Base-by-base conservation (phyloP, 2,113 vertebrate genomes). In the Etheostoma spectabile region DNA sequence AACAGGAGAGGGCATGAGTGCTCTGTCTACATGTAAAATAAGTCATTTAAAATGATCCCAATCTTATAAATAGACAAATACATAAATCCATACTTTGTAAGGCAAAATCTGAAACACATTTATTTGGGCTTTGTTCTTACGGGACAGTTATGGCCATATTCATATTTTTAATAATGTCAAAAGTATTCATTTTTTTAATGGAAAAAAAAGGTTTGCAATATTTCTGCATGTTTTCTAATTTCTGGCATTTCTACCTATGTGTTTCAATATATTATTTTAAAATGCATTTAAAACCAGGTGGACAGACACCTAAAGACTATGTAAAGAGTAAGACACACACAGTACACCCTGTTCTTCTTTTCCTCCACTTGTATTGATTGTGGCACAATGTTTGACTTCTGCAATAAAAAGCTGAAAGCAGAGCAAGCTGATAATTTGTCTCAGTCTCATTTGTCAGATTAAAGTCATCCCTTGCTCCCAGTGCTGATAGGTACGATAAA, bases 381-480 rank as follows among this genome's bases (percentile, higher is more conserved):
- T 18, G 46, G n/a, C 48, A n/a, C 21, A 15, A 14, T 2, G 61
- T 72, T 71, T 49, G 52, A 70, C 35, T 61, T 35, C 10, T 53
- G 65, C 75, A 69, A 38, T 21, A 38, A 72, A 56, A 14, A 30
- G 7, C 24, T 71, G 24, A 66, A 61, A 78, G 49, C 55, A 68
- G 19, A n/a, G 27, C 21, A 18, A 56, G 14, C 6, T 21, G 33
- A 51, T 78, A 12, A 55, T 69, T 51, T 69, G 56, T 63, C 63
- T 49, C 45, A 21, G 6, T 52, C 30, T 15, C 21, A 1, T 76
- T 73, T 76, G 38, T 71, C 67, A 77, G 60, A 7, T 65, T 12
- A 71, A 74, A 57, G 27, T 53, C 4, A 33, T 6, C 63, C 59
- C 7, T 48, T 45, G 22, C 77, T 63, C 52, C 19, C 15, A 1